Base-by-base conservation (phyloP, 2,113 vertebrate genomes). In the Triplophysa dalaica region DNA sequence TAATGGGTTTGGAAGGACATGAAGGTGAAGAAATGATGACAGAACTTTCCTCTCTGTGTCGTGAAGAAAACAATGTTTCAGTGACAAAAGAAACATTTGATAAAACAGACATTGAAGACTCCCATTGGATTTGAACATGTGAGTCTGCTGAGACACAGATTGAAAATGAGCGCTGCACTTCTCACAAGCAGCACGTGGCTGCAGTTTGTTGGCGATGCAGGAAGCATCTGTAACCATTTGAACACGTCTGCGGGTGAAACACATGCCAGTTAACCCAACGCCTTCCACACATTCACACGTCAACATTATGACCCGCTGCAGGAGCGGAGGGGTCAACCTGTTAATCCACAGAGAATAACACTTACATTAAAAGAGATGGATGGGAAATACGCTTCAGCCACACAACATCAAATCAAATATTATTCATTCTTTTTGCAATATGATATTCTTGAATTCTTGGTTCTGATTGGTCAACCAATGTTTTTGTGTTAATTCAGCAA, bases 221-320 rank as follows among this genome's bases (percentile, higher is more conserved):
- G 86, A 91, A 90, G 92, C 93, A 94, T 94, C 93, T 94, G 93
- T 85, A 92, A 94, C 91, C 90, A 90, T 87, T 94, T 93, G 91
- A 92, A 84, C 81, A 81, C 50, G 87, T 87, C 89, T 91, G 89
- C 81, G 83, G 83, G 90, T 91, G 90, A 91, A 91, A 91, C 81
- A 86, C 84, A 85, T 92, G 91, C 92, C 91, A 92, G 90, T 92
- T 92, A 91, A 92, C 91, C 90, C 90, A 85, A 21, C 8, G 19
- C 19, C 54, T 58, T 58, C 54, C 8, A 21, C 8, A n/a, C 54
- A 21, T n/a, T 58, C 8, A 58, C 41, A 66, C 3, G 9, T 21
- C 8, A 26, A 64, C 33, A 26, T 54, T 54, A 54, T 4, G 17
- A 54, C 50, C 43, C 43, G 11, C 43, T 45, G 9, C 9, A 9